These are phyloP conservation scores for Murina feae DNA, from an alignment of 2,113 vertebrate species.

Conservation along the genomic window DNA sequence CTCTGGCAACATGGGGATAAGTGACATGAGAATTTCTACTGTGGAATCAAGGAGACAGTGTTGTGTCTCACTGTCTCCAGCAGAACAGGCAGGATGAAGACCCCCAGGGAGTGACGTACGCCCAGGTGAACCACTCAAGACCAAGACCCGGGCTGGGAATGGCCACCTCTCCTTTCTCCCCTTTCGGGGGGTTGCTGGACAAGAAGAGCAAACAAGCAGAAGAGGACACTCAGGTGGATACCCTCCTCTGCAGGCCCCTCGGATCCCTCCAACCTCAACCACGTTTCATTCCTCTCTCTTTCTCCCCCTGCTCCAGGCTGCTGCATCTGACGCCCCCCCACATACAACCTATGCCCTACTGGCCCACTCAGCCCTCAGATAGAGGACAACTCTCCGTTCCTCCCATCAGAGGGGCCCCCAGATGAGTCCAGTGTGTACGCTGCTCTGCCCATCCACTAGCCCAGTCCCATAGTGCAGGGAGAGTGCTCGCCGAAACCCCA, in stretches of 20 bases:
- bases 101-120: fast-evolving
- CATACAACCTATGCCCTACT: not conserved
- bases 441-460: not conserved
- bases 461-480: fast-evolving
- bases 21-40: fast-evolving
- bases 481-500: fast-evolving
- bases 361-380: fast-evolving
- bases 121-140: not conserved
- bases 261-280: not conserved
- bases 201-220: fast-evolving
- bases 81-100: not conserved
- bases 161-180: fast-evolving
- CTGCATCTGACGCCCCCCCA: fast-evolving
- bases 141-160: fast-evolving
- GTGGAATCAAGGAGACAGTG: fast-evolving
- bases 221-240: not conserved
- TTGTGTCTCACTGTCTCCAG: not conserved
- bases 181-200: fast-evolving
- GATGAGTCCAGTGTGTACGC: not conserved
- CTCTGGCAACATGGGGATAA: too few relatives aligned
- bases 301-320: not conserved
- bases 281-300: not conserved
- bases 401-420: fast-evolving
- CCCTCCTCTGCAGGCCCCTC: fast-evolving
- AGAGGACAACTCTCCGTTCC: fast-evolving